These are phyloP conservation scores for Apomyelois bistriatella DNA, from an alignment of 2,888 invertebrate species.

Conservation along the genomic window DNA sequence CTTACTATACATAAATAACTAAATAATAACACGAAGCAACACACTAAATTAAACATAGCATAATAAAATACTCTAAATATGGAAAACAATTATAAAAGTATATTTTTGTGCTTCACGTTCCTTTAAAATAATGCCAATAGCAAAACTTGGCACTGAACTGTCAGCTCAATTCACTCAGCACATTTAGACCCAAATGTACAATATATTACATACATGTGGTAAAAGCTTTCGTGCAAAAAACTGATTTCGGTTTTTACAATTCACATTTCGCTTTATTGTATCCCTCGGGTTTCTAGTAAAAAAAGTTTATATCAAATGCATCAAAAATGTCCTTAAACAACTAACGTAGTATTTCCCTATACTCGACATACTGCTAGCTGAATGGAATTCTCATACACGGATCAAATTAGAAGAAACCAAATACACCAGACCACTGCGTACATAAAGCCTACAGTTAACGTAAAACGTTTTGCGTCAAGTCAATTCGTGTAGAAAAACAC, in stretches of 20 bases:
- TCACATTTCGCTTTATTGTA: conserved; percentile 66
- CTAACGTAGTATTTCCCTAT: conserved; percentile 74
- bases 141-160: conserved; percentile 75
- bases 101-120: conserved; percentile 59
- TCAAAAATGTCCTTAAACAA: conserved; percentile 79
- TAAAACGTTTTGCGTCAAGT: conserved; percentile 67
- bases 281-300: conserved; percentile 75
- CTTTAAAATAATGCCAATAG: conserved; percentile 65
- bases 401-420: conserved; percentile 69
- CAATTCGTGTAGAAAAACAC: conserved; percentile 70
- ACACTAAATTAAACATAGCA: conserved; percentile 73
- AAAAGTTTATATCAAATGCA: conserved; percentile 80
- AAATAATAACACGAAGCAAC: conserved; percentile 77
- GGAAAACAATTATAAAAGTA: conserved; percentile 63
- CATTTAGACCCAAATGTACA: conserved; percentile 79
- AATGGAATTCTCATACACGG: conserved; percentile 66
- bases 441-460: conserved; percentile 69
- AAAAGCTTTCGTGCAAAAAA: conserved; percentile 74
- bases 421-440: conserved; percentile 71
- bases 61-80: conserved; percentile 71
- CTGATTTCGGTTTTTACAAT: conserved; percentile 71
- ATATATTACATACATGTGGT: conserved; percentile 77
- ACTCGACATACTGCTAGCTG: conserved; percentile 66
- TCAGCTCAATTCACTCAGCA: conserved; percentile 76
- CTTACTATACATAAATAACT: conserved; percentile 70